Percentiles rank a stretch among this genome's conserved stretches.
These are phyloP conservation scores for Siniperca chuatsi DNA, from an alignment of 2,113 vertebrate species.

Conservation along the genomic window DNA sequence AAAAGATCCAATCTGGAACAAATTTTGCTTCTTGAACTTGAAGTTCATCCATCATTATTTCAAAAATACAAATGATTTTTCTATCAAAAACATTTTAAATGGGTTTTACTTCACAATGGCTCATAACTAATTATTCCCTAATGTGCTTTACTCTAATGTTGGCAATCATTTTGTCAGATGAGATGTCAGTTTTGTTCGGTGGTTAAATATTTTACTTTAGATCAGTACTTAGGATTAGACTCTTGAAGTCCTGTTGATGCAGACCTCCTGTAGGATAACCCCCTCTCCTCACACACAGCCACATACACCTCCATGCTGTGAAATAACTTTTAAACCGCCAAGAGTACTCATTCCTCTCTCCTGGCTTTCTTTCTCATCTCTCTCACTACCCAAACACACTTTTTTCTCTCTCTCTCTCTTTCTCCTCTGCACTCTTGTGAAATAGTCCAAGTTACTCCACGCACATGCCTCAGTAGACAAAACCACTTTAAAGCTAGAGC, in stretches of 20 bases:
- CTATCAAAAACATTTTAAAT: conserved; percentile 16
- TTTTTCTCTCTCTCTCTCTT: conserved; percentile 5
- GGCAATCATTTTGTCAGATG: conserved; percentile 50
- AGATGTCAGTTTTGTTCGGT: conserved; percentile 5
- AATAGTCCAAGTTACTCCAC: conserved; percentile 70
- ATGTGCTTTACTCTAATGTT: conserved; percentile 37
- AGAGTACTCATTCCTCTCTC: conserved; percentile 49
- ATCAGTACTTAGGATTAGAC: conserved; percentile 1
- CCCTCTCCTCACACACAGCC: conserved; percentile 5
- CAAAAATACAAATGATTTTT: conserved; percentile 20
- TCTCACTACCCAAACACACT: conserved; percentile 36
- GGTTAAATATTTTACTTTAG: conserved; percentile 30
- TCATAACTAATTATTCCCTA: conserved; percentile 25
- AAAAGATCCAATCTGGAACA: not conserved
- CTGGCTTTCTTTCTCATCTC: conserved; percentile 27
- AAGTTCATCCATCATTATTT: conserved; percentile 21
- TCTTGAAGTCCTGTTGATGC: conserved; percentile 28
- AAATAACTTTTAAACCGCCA: conserved; percentile 64
- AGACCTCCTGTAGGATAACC: conserved; percentile 58
- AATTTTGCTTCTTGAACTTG: not conserved
- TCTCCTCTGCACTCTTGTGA: conserved; percentile 27
- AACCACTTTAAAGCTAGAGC: conserved; percentile 67
- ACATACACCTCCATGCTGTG: conserved; percentile 54
- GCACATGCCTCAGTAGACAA: conserved; percentile 72
- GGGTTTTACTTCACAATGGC: not conserved